These are phyloP conservation scores for Morpho deidamia DNA, from an alignment of 2,888 invertebrate genomes.

Conservation along the genomic window DNA sequence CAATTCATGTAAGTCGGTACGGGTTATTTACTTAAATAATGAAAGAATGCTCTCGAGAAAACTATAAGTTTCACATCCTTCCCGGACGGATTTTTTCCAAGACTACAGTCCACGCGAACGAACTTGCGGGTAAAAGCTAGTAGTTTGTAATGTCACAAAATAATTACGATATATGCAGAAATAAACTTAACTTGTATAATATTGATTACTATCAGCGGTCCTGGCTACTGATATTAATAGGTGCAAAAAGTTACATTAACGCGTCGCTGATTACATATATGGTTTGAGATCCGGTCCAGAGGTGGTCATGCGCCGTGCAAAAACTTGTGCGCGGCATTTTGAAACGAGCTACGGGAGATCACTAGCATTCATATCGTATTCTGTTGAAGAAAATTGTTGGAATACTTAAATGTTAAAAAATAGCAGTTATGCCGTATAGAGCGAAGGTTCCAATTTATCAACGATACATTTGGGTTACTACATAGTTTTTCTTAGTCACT, in stretches of 20 bases:
- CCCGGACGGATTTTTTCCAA: no score
- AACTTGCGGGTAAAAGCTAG: no score
- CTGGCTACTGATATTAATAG: constrained; percentile 12
- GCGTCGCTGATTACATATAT: constrained; percentile 13
- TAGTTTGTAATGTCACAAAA: not conserved
- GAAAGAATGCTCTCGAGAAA: no score
- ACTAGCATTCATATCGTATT: not conserved
- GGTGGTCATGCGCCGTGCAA: constrained; percentile 27
- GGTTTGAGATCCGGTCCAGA: constrained; percentile 15
- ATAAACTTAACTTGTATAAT: constrained; percentile 10
- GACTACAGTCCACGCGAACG: no score
- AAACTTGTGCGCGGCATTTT: constrained; percentile 17
- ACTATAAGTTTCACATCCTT: no score
- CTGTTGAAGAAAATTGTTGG: not conserved
- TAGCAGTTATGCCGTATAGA: no score
- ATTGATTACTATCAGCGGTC: constrained; percentile 13
- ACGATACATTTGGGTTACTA: no score
- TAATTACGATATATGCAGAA: not conserved
- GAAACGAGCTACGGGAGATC: not conserved
- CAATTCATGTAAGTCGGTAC: no score
- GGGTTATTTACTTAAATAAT: no score
- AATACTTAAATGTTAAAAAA: no score
- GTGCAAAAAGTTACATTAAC: constrained; percentile 16
- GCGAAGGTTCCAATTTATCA: no score
- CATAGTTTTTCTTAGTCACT: no score